Conservation (phyloP, 1,140 invertebrate species). For the fruit fly (Drosophila melanogaster) region Release_6_plus_ISO1_MT NT_033779.5:18606001-18606500, state of each 20-base stretch:
- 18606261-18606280: slow-evolving; percentile 51
- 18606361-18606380: too few relatives aligned
- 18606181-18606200: slow-evolving; percentile 52
- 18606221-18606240: slow-evolving; percentile 61
- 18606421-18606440: too few relatives aligned
- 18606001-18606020: slow-evolving; percentile 44
- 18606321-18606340: slow-evolving; percentile 25
- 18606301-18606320: slow-evolving; percentile 45
- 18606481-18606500: too few relatives aligned
- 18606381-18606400: not conserved
- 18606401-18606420: too few relatives aligned
- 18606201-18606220: slow-evolving; percentile 48
- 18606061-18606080: slow-evolving; percentile 22
- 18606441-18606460: too few relatives aligned
- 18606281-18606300: slow-evolving; percentile 34
- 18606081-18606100: slow-evolving; percentile 4
- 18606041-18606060: slow-evolving; percentile 40
- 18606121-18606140: not conserved
- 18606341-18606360: slow-evolving; percentile 24
- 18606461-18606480: too few relatives aligned
- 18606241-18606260: slow-evolving; percentile 41
- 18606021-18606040: slow-evolving; percentile 30
- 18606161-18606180: slow-evolving; percentile 34
- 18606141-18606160: not conserved
- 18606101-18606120: slow-evolving; percentile 36